Evolutionary conservation across 2,888 invertebrate genomes (phyloP), one percentile per base, ranked within the genome.

Genomic region (Cheilosia scutellata): DNA sequence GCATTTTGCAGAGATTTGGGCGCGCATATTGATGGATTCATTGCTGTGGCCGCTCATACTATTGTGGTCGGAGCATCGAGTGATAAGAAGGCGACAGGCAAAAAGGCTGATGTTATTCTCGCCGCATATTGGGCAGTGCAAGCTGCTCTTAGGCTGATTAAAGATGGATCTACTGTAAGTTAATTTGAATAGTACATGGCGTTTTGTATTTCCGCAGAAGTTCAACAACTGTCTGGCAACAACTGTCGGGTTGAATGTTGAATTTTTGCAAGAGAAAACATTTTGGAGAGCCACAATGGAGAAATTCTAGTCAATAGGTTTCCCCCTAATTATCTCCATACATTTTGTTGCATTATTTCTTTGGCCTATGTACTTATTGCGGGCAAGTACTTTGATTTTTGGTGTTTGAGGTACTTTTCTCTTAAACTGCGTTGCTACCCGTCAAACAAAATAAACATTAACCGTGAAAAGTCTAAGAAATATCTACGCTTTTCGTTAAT

Each of bases 1-100:
- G 9, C 33, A 47, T 77, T 65, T 49, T 79, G 11, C 90, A 98
- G 98, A 92, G 99, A 99, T 93, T 94, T 99, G 91, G 99, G 99
- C 88, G 98, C 98, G 87, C 99, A 99, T 91, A 96, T 99, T 91
- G 99, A 99, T 94, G 99, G 99, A 44, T 99, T 98, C 91, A 98
- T 99, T 90, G 99, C 99, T 63, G 98, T 99, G 65, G 98, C 97
- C 71, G 99, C 99, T 33, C 99, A 99, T 92, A 98, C 99, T 5
- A 94, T 99, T 87, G 95, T 97, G 71, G 95, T 99, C 89, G 98
- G 98, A 63, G 96, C 96, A 53, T 93, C 95, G 27, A 92, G 93
- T 88, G 95, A 95, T 83, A 94, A 94, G 65, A 96, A 96, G 93
- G 95, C 97, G 20, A 95, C 95, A 13, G 99, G 98, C 6, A 94